Conservation (phyloP, 2,888 invertebrate genomes). For the Auanema sp. region DNA sequence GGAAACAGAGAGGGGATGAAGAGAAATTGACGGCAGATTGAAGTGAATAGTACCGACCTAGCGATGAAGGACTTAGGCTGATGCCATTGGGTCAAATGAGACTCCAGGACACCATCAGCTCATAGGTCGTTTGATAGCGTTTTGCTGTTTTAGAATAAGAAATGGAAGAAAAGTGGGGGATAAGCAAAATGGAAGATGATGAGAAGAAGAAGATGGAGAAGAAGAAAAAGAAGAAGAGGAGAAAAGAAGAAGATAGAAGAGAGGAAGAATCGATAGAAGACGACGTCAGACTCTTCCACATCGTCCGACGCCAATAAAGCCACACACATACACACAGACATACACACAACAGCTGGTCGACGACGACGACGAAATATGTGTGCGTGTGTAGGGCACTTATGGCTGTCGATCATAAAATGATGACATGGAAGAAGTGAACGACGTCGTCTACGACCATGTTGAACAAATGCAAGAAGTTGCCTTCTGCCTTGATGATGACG, state of each 20-base stretch:
- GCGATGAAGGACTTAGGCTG: background rate
- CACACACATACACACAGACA: conserved; percentile 8
- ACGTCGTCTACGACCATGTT: too few species aligned
- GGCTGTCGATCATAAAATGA: background rate
- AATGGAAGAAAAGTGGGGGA: conserved; percentile 11
- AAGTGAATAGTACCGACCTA: background rate
- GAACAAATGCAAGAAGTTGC: too few species aligned
- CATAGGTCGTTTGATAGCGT: too few species aligned
- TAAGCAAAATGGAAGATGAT: conserved; percentile 5
- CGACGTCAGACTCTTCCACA: conserved; percentile 10
- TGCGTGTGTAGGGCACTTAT: conserved; percentile 2
- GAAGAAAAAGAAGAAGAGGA: conserved; percentile 14
- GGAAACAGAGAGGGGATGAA: too few species aligned
- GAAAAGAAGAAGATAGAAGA: conserved; percentile 2
- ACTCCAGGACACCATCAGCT: too few species aligned
- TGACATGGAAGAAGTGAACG: too few species aligned
- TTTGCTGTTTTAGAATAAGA: conserved; percentile 2
- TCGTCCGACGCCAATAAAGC: conserved; percentile 11
- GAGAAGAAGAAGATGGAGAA: conserved; percentile 9
- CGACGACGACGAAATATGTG: conserved; percentile 3
- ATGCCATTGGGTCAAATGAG: too few species aligned
- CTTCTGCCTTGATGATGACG: too few species aligned
- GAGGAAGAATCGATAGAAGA: conserved; percentile 6
- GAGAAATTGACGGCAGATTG: background rate
- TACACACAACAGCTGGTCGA: conserved; percentile 4